Evolutionary conservation across 1,140 invertebrate species (phyloP), one percentile per base, ranked within the genome.

Genomic region (Cecropterus lyciades): DNA sequence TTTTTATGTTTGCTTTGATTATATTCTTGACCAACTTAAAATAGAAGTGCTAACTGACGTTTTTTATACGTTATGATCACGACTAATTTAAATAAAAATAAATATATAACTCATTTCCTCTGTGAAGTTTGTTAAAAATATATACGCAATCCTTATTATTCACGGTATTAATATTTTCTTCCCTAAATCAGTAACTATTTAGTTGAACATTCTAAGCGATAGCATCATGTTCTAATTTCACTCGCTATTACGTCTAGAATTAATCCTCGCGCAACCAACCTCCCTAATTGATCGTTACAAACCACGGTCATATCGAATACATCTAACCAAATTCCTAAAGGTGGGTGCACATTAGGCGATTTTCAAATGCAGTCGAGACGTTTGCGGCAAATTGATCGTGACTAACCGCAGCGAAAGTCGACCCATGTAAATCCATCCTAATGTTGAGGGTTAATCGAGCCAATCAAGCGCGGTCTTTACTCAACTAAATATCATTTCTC

Each of bases 201-300:
- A 1, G 13, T 4, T 9, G 3, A 16, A 15, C 2, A 37, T 10
- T 6, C n/a, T 37, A 49, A 49, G 16, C 17, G 17, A 24, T 14
- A 24, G 24, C 48, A 4, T 37, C 52, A n/a, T 55, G 33, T 56
- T 43, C n/a, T 24, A 15, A 43, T 40, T 55, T 42, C 16, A 17
- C 17, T 42, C 30, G 52, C 33, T 55, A 33, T 40, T 43, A 56
- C 10, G 40, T 3, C 7, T 43, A 40, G 17, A 43, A 56, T 43
- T 56, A 56, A 56, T 43, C 15, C 53, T 17, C 7, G 16, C 37
- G 40, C 20, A 57, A 42, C 16, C 37, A 15, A 45, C 53, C 27
- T 45, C 40, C 11, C 17, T 57, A 57, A 57, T 57, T 57, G 40
- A 27, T 57, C 37, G 40, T 57, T 42, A 24, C 40, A 57, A 57